Percentiles rank a stretch among this genome's conserved stretches.
Evolutionary conservation across 2,113 vertebrate species (phyloP).

Genomic region (Sitta europaea): DNA sequence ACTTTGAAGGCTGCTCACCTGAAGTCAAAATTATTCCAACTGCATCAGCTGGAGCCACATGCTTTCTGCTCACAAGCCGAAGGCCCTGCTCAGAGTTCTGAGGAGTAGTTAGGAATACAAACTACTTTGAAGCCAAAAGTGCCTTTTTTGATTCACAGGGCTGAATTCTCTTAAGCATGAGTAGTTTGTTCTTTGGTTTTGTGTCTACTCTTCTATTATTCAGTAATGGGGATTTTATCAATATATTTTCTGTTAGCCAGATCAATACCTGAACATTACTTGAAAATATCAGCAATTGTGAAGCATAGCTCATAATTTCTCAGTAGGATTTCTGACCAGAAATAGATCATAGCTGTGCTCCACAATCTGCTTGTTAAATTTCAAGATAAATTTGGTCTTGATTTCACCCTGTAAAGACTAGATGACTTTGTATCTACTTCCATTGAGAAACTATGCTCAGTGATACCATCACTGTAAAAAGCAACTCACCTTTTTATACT

Average conservation of each 20-base stretch:
- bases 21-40: accelerated
- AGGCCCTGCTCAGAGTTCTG: background rate
- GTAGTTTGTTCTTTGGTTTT: background rate
- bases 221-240: background rate
- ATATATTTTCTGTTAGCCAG: background rate
- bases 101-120: background rate
- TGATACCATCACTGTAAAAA: background rate
- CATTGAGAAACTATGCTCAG: background rate
- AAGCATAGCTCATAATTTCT: background rate
- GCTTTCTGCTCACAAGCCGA: background rate
- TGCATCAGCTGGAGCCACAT: background rate
- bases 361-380: background rate
- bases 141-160: background rate
- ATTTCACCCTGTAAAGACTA: background rate
- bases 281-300: background rate
- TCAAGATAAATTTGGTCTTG: background rate
- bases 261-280: background rate
- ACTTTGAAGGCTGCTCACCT: accelerated
- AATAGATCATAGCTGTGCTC: background rate
- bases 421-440: background rate
- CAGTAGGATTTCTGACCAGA: background rate
- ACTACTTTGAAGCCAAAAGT: background rate
- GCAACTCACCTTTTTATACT: background rate
- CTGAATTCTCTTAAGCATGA: background rate
- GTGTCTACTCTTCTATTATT: background rate